These are phyloP conservation scores for Craterocephalus amniculus DNA, from an alignment of 2,797 vertebrate genomes.

Conservation along the genomic window DNA sequence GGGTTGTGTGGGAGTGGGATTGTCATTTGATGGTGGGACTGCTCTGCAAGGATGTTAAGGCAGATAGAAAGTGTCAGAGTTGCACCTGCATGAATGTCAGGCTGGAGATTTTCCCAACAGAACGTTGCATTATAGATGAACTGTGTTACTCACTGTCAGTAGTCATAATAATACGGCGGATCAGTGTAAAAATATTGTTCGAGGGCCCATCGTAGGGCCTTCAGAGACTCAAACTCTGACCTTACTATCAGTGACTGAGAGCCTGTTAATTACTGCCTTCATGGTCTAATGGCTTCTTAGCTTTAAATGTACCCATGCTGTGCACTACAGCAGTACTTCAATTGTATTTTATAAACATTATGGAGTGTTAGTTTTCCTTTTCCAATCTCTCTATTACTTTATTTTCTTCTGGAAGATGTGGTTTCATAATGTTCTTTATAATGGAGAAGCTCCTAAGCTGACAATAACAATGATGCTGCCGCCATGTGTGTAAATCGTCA, in stretches of 20 bases:
- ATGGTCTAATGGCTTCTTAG: neutral
- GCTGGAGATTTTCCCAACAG: neutral
- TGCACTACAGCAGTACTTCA: neutral
- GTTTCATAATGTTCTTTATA: neutral
- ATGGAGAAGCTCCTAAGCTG: neutral
- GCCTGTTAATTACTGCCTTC: neutral
- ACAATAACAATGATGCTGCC: slow-evolving; percentile 16
- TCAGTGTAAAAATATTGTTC: neutral
- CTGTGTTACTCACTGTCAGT: neutral
- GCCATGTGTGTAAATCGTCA: neutral
- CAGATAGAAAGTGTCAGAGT: neutral
- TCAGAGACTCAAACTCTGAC: neutral
- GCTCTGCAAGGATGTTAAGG: neutral
- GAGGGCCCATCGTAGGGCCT: neutral
- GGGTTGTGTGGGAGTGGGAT: too few relatives aligned
- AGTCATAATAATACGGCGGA: neutral
- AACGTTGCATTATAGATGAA: neutral
- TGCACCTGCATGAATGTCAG: neutral
- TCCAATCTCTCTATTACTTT: neutral
- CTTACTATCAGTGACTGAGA: neutral
- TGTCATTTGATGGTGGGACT: neutral
- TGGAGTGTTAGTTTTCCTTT: neutral
- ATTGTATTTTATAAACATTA: neutral
- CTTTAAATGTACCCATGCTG: neutral
- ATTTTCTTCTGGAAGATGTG: neutral